Evolutionary conservation across 1,140 invertebrate genomes (phyloP).

Genomic region (Drosophila aff.): DNA sequence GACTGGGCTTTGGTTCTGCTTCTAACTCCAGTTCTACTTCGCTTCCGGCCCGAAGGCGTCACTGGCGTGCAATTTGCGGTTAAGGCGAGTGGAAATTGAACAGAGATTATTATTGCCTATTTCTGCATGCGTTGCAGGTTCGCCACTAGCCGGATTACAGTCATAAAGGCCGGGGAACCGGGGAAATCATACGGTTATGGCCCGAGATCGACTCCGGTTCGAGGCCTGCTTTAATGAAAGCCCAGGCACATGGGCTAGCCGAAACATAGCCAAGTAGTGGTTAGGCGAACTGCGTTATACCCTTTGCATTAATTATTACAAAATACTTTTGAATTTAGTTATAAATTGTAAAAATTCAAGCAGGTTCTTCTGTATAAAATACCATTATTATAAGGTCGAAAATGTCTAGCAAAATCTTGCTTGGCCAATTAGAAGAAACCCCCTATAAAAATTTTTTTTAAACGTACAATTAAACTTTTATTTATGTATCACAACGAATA

Average conservation of each 20-base stretch:
- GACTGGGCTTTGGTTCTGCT: conserved; percentile 6
- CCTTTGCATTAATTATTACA: background rate
- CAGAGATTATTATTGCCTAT: conserved; percentile 79
- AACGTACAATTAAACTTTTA: background rate
- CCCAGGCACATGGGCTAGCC: conserved; percentile 27
- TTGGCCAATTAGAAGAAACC: too few relatives aligned
- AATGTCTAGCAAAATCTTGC: background rate
- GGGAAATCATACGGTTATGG: conserved; percentile 51
- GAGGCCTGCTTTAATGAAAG: conserved; percentile 54
- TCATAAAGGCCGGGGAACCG: conserved; percentile 52
- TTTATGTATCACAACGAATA: background rate
- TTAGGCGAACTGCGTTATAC: conserved; percentile 34
- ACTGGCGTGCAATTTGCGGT: conserved; percentile 74
- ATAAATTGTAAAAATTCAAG: too few relatives aligned
- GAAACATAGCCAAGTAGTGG: conserved; percentile 26
- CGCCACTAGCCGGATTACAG: conserved; percentile 51
- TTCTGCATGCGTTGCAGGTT: conserved; percentile 74
- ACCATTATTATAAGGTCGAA: fast-evolving
- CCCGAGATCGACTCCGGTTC: background rate
- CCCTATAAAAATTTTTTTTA: background rate
- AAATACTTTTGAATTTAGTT: background rate
- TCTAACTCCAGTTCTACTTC: conserved; percentile 24
- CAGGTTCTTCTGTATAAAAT: background rate
- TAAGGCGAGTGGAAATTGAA: conserved; percentile 69
- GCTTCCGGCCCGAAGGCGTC: conserved; percentile 44